A percentile compares a stretch with the other conserved stretches of the same genome.
These are phyloP conservation scores for Stenopsyche tienmushanensis DNA, from an alignment of 1,140 invertebrate genomes.

Conservation along the genomic window DNA sequence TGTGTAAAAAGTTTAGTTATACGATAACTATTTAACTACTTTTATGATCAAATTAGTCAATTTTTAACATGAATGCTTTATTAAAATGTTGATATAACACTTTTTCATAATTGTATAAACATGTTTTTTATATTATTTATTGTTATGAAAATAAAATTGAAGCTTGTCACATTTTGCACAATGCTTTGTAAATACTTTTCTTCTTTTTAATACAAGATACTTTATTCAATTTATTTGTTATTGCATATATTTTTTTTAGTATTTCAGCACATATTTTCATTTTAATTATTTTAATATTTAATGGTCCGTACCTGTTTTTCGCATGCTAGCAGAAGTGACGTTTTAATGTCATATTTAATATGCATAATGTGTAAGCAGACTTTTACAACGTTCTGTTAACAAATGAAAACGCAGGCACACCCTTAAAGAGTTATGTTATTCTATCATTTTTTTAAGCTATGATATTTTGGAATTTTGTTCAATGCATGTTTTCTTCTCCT, in stretches of 20 bases:
- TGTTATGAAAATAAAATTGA: conserved; percentile 25
- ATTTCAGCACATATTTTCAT: no score
- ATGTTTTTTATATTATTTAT: conserved; percentile 31
- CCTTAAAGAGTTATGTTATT: no score
- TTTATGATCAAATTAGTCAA: conserved; percentile 14
- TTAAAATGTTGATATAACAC: conserved; percentile 17
- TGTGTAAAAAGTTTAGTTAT: conserved; percentile 1
- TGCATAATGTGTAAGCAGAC: no score
- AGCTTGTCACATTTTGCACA: conserved; percentile 27
- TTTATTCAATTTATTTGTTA: not conserved
- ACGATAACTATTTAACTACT: conserved; percentile 3
- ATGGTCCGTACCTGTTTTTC: no score
- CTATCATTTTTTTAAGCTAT: no score
- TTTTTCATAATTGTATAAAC: conserved; percentile 10
- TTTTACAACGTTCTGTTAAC: no score
- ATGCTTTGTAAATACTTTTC: conserved; percentile 7
- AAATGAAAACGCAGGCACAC: no score
- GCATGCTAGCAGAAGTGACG: no score
- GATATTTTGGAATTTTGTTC: no score
- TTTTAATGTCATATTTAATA: no score
- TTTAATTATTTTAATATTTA: no score
- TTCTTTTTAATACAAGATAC: not conserved
- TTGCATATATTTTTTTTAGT: not conserved
- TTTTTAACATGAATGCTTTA: conserved; percentile 8
- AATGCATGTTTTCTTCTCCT: no score